A percentile compares a stretch with the other conserved stretches of the same genome.
Conservation (phyloP, 2,888 invertebrate species). For the Blastobasis lacticolella region DNA sequence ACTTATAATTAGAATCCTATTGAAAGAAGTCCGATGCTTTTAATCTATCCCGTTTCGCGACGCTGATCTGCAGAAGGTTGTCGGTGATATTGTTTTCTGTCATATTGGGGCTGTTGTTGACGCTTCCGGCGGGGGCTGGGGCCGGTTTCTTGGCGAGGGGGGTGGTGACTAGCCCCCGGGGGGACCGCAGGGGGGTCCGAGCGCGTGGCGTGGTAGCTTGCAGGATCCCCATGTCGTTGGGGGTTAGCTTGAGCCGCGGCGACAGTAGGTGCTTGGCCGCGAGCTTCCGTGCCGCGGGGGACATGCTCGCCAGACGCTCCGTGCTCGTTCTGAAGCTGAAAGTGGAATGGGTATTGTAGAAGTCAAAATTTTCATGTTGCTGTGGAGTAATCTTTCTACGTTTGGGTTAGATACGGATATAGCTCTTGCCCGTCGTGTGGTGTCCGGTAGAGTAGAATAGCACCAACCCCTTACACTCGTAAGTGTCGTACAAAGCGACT, state of each 20-base stretch:
- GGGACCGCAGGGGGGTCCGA: conserved; percentile 22
- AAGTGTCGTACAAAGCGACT: no score
- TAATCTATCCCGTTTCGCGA: conserved; percentile 81
- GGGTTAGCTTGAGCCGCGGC: conserved; percentile 58
- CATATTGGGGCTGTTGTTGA: conserved; percentile 19
- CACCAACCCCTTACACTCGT: no score
- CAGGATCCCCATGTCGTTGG: conserved; percentile 47
- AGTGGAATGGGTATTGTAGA: not conserved
- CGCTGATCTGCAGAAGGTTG: conserved; percentile 86
- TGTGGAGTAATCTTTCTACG: no score
- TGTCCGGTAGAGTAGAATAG: no score
- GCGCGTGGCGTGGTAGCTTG: conserved; percentile 36
- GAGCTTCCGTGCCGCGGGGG: conserved; percentile 93
- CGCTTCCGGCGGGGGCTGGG: conserved; percentile 18
- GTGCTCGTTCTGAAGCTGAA: conserved; percentile 75
- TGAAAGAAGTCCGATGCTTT: conserved; percentile 88
- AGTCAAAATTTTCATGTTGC: no score
- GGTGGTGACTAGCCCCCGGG: conserved; percentile 35
- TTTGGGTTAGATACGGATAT: no score
- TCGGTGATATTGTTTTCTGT: conserved; percentile 80
- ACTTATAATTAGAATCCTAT: not conserved
- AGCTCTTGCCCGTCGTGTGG: no score
- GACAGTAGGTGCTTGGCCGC: conserved; percentile 78
- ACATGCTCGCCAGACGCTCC: conserved; percentile 92
- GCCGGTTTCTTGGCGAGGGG: conserved; percentile 22